Evolutionary conservation across 2,888 invertebrate genomes (phyloP), one percentile per base, ranked within the genome.

Genomic region (Trachelus iudaicus): DNA sequence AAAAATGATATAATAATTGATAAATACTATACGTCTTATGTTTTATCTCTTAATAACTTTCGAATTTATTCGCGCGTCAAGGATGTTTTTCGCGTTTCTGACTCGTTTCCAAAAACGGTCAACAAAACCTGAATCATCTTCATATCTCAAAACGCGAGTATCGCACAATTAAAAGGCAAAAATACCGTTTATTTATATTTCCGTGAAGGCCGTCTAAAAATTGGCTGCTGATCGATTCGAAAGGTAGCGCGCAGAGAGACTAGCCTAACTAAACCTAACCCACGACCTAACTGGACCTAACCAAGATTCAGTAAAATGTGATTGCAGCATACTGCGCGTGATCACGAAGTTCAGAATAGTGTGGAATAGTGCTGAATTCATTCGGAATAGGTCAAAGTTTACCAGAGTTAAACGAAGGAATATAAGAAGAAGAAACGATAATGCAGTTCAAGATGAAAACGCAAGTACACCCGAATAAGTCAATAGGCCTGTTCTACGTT

Each of bases 401-500:
- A 56, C 23, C 56, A 23, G 23, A 23, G 56, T 56, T 23, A 56
- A 56, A 56, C 56, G 23, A 23, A 56, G 9, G 9, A 56, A 23
- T 56, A 56, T 15, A 56, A 23, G 23, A 56, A 56, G 56, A 56
- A 56, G 56, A 56, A 15, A 56, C 40, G 40, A 56, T 6, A 56
- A 23, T 56, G 56, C 56, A 23, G 56, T 23, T 23, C 56, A 56
- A 56, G 56, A 56, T 56, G 56, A 23, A 56, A 56, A 9, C 9
- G 56, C 9, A 56, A 23, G 9, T 56, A 23, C 56, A 23, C 9
- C 23, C 23, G 23, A 56, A 75, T 77, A 81, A 68, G 74, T 73
- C 82, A n/a, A 56, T 78, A 30, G 69, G 74, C 68, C 78, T 78
- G 34, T 77, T 83, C 76, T 69, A 76, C 76, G 69, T 83, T 77